Conservation (phyloP, 2,888 invertebrate species). For the Scaptomyza tumidula region DNA sequence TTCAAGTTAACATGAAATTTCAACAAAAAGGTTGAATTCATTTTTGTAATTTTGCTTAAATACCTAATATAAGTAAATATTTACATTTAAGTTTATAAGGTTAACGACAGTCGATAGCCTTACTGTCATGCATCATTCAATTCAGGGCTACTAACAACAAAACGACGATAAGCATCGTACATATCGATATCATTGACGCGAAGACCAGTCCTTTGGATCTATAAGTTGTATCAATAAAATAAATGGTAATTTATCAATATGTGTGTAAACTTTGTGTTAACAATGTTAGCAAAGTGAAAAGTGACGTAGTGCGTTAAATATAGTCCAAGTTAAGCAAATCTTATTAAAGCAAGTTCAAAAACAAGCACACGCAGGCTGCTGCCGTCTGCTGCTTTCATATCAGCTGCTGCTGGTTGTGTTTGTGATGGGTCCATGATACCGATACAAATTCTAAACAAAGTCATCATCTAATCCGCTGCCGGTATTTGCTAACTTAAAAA, state of each 20-base stretch:
- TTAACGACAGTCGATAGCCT: slow-evolving; percentile 11
- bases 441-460: slow-evolving; percentile 37
- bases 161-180: slow-evolving; percentile 7
- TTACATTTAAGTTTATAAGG: background rate
- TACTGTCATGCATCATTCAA: background rate
- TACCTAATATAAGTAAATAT: no score
- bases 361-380: slow-evolving; percentile 66
- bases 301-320: background rate
- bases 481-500: slow-evolving; percentile 54
- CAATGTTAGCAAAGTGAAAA: background rate
- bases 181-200: slow-evolving; percentile 49
- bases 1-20: no score
- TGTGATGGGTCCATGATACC: slow-evolving; percentile 41
- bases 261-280: background rate
- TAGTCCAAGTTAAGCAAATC: background rate
- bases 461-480: slow-evolving; percentile 46
- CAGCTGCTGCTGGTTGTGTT: slow-evolving; percentile 58
- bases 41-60: no score
- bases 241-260: slow-evolving; percentile 49
- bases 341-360: slow-evolving; percentile 47
- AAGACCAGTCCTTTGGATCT: slow-evolving; percentile 46
- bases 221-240: slow-evolving; percentile 38
- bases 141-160: slow-evolving; percentile 10
- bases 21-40: no score
- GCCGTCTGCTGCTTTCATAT: slow-evolving; percentile 50